phyloP scores from a whole-genome alignment of 2,888 invertebrate species.

The Philaethria dido region DNA sequence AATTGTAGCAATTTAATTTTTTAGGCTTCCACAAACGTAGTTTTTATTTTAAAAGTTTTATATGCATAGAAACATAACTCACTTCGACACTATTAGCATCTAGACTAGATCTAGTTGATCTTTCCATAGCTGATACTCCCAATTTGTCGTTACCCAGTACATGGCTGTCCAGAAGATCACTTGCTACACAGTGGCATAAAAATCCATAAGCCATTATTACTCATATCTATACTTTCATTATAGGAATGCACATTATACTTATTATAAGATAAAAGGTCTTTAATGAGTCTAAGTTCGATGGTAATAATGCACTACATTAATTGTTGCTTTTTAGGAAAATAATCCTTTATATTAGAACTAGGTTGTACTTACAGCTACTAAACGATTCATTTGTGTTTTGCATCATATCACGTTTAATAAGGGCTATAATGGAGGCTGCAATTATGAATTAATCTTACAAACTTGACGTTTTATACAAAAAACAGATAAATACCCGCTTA shows the following conservation, averaged over 20 bases:
- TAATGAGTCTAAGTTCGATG: conserved; percentile 44
- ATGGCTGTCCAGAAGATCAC: conserved; percentile 81
- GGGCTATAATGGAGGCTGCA: neutral
- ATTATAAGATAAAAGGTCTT: conserved; percentile 61
- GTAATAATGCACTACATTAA: conserved; percentile 48
- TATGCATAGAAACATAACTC: conserved; percentile 52
- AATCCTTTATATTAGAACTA: conserved; percentile 48
- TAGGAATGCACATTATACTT: conserved; percentile 58
- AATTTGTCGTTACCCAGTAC: conserved; percentile 74
- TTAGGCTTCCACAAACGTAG: neutral
- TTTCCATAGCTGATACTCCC: conserved; percentile 68
- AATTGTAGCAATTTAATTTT: neutral
- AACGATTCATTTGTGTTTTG: conserved; percentile 74
- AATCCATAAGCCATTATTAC: conserved; percentile 73
- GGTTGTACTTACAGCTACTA: conserved; percentile 70
- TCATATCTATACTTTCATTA: conserved; percentile 74
- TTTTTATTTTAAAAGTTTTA: neutral
- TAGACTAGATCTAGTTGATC: conserved; percentile 73
- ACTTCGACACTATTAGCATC: conserved; percentile 80
- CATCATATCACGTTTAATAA: conserved; percentile 51
- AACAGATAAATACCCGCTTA: conserved; percentile 32
- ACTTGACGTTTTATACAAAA: conserved; percentile 7
- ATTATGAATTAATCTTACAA: neutral
- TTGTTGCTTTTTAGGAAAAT: conserved; percentile 56
- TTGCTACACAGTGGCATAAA: conserved; percentile 74